Base-by-base conservation (phyloP, 1,140 invertebrate genomes). In the Spodoptera frugiperda region DNA sequence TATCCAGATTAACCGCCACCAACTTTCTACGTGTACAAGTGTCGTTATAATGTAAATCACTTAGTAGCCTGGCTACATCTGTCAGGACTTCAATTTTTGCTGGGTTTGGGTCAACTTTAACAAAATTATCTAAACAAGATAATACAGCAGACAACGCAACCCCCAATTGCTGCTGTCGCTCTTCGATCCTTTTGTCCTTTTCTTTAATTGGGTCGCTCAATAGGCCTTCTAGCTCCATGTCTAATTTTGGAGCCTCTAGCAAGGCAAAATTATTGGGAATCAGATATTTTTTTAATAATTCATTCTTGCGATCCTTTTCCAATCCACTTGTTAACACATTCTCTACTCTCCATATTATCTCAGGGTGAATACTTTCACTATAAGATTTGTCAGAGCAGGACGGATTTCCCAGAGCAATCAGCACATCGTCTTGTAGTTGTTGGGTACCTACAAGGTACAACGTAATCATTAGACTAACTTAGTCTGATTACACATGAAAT, bases 21-120 rank as follows among this genome's bases (percentile, higher is more conserved):
- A 61, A 2, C 25, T 75, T 75, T 12, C 39, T 44, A 19, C 72
- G n/a, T 39, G 54, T 57, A 3, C 25, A 10, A 14, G 54, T 57
- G 11, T 57, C 54, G 1, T 57, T 19, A 14, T 57, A 11, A 57
- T 57, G 54, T 3, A 57, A 25, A 14, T 57, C 54, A 5, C 21
- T 57, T 11, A 57, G 30, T 30, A 57, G 11, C 6, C 54, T 11
- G 0, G 54, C 30, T 1, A 57, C 54, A 57, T 55, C 54, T 30
- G 10, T 57, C 10, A 57, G 25, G 3, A 25, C 30, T 57, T 19
- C 12, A 14, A 57, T 33, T 14, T 30, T 57, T 57, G 30, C 30
- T 4, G 12, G 25, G 25, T 33, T 25, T 5, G 33, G 21, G 33
- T 57, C 54, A 30, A 3, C 25, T n/a, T 57, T 57, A 55, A 55